Base-by-base conservation (phyloP, 2,888 invertebrate genomes). In the Smittia sp. region DNA sequence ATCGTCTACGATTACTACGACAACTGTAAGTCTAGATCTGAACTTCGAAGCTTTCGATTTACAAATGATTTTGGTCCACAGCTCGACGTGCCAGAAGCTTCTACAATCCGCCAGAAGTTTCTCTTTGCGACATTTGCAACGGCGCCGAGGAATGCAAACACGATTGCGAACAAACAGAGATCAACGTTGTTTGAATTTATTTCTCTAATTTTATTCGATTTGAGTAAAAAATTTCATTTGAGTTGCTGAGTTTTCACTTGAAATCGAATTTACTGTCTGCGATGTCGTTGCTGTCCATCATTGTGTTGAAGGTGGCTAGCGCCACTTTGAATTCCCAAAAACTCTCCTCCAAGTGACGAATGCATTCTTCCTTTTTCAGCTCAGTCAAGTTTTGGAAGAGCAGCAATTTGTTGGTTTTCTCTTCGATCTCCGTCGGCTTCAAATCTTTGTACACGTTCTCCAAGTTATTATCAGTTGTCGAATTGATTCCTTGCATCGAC, bases 1-100 rank as follows among this genome's bases (percentile, higher is more conserved):
- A 87, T 91, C 66, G 88, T 97, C 76, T 91, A 90, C 76, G 97
- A 98, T 80, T 93, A 97, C 78, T 97, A 96, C 78, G 96, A 98
- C 80, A 93, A 91, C 78, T 92, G 95, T 94, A 80, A 87, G 90
- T 86, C 20, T 9, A 25, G 13, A n/a, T 39, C 13, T 13, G 13
- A 39, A 13, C 13, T 39, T 39, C 13, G 39, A 52, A 9, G 15
- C 11, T 52, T 52, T 1, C 0, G 13, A 25, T 52, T 58, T 67
- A n/a, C n/a, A n/a, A n/a, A n/a, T n/a, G n/a, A n/a, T n/a, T n/a
- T 67, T 58, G 4, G 2, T 74, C 78, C 79, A n/a, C 79, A 92
- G 93, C 92, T 78, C 89, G 92, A 78, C 87, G 90, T 79, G 94
- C 93, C 0, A 86, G 93, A 77, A 88, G 90, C 77, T 95, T 95